These are phyloP conservation scores for Papilio helenus DNA, from an alignment of 1,140 invertebrate genomes.

Conservation along the genomic window DNA sequence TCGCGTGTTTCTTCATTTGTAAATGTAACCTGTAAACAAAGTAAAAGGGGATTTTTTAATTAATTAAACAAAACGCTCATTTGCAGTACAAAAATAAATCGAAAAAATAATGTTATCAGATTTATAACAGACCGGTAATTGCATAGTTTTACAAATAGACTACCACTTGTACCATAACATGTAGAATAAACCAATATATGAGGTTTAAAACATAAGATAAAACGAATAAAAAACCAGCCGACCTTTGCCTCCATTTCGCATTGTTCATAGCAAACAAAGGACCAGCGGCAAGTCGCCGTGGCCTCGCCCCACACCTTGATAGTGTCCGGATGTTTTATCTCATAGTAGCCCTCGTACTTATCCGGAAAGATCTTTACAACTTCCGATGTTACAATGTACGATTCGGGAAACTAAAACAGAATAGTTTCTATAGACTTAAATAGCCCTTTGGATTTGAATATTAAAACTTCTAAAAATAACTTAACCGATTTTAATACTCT, in stretches of 20 bases:
- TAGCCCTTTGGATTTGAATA: too few species aligned
- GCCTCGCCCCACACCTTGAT: conserved; percentile 76
- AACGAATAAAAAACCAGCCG: background rate
- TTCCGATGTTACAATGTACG: conserved; percentile 66
- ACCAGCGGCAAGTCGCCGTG: conserved; percentile 64
- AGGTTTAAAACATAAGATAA: background rate
- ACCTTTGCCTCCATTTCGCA: conserved; percentile 69
- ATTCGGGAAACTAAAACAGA: conserved; percentile 60
- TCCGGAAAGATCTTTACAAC: conserved; percentile 62
- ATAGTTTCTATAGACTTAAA: background rate
- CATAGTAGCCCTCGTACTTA: conserved; percentile 69
- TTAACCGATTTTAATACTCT: too few species aligned
- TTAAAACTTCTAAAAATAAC: too few species aligned
- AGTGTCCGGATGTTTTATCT: conserved; percentile 62
- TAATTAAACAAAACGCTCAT: background rate
- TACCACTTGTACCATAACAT: too few species aligned
- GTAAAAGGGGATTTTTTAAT: background rate
- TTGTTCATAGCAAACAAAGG: conserved; percentile 66
- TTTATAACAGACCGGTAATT: too few species aligned
- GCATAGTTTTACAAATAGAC: too few species aligned
- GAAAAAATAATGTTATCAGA: too few species aligned
- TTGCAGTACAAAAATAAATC: too few species aligned
- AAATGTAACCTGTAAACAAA: conserved; percentile 62
- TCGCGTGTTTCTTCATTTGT: conserved; percentile 65
- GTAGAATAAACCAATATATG: too few species aligned